Percentiles rank a stretch among this genome's conserved stretches.
Evolutionary conservation across 2,888 invertebrate species (phyloP).

Genomic region (Drosophila histrio): DNA sequence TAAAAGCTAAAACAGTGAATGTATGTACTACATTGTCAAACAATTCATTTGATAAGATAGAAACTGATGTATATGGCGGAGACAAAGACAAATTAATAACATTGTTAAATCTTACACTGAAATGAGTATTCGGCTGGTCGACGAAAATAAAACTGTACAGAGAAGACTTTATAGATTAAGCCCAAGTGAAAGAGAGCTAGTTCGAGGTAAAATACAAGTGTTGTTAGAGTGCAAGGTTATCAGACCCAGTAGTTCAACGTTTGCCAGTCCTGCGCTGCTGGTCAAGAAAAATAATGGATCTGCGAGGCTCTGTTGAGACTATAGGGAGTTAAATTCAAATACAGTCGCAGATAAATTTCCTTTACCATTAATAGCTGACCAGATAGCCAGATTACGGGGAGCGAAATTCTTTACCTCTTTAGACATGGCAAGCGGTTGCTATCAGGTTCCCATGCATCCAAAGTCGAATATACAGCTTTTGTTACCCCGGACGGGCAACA

Average conservation of each 20-base stretch:
- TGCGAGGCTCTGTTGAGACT: slow-evolving; percentile 11
- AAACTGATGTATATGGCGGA: slow-evolving; percentile 1
- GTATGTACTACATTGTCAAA: not conserved
- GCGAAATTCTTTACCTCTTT: slow-evolving; percentile 10
- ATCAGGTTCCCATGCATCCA: slow-evolving; percentile 2
- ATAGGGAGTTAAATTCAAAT: slow-evolving; percentile 16
- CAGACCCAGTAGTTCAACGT: slow-evolving; percentile 1
- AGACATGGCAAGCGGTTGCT: slow-evolving; percentile 6
- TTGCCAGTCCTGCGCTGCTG: slow-evolving; percentile 7
- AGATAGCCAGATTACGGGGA: slow-evolving; percentile 5
- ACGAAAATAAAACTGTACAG: slow-evolving; percentile 1
- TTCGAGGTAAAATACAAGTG: not conserved
- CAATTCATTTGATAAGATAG: slow-evolving; percentile 1
- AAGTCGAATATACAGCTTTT: slow-evolving; percentile 9
- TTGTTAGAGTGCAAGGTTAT: not conserved
- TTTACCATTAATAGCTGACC: slow-evolving; percentile 3
- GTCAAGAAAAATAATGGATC: slow-evolving; percentile 15
- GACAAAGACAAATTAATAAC: not conserved
- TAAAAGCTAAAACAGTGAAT: not conserved
- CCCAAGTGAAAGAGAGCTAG: not conserved
- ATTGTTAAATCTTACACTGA: not conserved
- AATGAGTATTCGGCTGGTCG: not conserved
- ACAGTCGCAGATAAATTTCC: slow-evolving; percentile 15
- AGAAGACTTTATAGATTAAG: not conserved
- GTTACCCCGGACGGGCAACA: not conserved